Evolutionary conservation across 2,888 invertebrate genomes (phyloP), one percentile per base, ranked within the genome.

Genomic region (Euzetes globulus): DNA sequence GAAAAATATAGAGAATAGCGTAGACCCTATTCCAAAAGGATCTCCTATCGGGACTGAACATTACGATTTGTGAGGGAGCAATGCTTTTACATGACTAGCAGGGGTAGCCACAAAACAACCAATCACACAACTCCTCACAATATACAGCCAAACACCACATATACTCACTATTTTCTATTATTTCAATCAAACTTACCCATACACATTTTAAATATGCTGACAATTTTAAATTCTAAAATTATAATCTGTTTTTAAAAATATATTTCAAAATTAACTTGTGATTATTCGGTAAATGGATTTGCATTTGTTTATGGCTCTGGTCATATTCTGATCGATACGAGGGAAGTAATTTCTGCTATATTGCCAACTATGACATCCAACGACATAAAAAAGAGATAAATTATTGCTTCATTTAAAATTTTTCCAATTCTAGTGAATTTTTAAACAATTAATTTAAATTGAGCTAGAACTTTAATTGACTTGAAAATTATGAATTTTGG

Each of bases 11-110:
- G 22, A 19, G 19, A 17, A 41, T 19, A 22, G 55, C 7, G 41
- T 68, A 68, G 63, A n/a, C 70, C 45, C 70, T 45, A 45, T 70
- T 45, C 22, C 47, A 19, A 19, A 15, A 41, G 45, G 47, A 22
- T 25, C 70, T 70, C 70, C 70, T 70, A 70, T 70, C 70, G 70
- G 70, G 70, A 70, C 70, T 70, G 45, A 70, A 45, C n/a, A 19
- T 60, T 27, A 60, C 25, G 27, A 15, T 13, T 25, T 19, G 17
- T 22, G 15, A 29, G 19, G 60, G 60, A 25, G 60, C 27, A 60
- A 22, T 52, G 19, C 22, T 41, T 27, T 58, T 27, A 58, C 27
- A 27, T 58, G 27, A 50, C 13, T 27, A 29, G 29, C 33, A 37
- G 63, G 63, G 63, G 63, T n/a, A 65, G 7, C 37, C 27, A 65